phyloP scores from a whole-genome alignment of 2,113 vertebrate genomes.

The Edolisoma coerulescens region DNA sequence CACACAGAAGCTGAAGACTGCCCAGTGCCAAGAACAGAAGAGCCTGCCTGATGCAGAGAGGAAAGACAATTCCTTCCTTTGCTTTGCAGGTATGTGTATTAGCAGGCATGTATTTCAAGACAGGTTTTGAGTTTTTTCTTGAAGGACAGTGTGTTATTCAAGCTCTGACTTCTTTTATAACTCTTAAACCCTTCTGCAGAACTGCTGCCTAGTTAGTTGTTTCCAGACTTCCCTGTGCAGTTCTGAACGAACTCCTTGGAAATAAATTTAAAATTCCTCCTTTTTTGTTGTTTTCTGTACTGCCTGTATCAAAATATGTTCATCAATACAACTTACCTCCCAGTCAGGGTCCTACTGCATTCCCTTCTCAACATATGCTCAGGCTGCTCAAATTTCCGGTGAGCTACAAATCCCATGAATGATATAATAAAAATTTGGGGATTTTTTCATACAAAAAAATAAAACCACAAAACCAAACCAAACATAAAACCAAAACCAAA shows the following conservation, averaged over 20 bases:
- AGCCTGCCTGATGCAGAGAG: neutral
- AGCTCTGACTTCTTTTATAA: neutral
- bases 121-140: neutral
- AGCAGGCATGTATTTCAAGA: neutral
- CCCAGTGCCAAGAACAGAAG: neutral
- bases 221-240: neutral
- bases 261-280: neutral
- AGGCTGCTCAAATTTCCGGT: neutral
- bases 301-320: neutral
- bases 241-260: neutral
- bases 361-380: neutral
- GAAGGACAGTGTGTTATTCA: neutral
- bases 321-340: neutral
- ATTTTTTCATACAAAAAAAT: rapidly evolving
- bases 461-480: neutral
- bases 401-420: neutral
- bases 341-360: neutral
- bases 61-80: neutral
- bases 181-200: neutral
- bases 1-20: neutral
- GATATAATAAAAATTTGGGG: neutral
- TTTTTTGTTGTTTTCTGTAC: neutral
- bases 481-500: neutral
- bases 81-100: neutral
- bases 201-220: neutral